Percentiles rank a stretch among this genome's conserved stretches.
phyloP scores from a whole-genome alignment of 2,797 vertebrate species.

The Gambusia yucatana region DNA sequence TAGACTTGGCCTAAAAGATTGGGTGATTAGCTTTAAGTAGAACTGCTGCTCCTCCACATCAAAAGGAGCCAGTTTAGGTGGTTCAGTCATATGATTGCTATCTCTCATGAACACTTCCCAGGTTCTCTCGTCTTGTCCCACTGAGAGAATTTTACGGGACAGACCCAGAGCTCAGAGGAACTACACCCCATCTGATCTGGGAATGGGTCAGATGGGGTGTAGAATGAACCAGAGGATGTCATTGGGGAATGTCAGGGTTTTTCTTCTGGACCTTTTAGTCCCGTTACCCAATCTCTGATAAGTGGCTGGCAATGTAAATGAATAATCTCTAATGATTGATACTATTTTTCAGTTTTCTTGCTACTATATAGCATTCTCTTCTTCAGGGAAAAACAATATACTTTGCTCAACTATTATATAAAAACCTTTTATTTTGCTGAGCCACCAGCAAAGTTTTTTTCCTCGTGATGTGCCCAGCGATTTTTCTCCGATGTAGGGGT shows the following conservation, averaged over 20 bases:
- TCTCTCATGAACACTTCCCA: background rate
- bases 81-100: background rate
- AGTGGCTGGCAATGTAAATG: background rate
- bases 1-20: background rate
- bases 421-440: background rate
- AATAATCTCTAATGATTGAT: background rate
- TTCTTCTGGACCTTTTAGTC: background rate
- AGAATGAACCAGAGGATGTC: background rate
- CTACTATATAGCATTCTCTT: background rate
- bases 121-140: background rate
- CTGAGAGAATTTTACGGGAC: background rate
- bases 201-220: no score
- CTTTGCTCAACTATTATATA: background rate
- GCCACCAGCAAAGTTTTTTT: background rate
- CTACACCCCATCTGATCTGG: background rate
- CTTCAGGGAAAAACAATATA: background rate
- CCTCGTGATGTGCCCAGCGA: background rate
- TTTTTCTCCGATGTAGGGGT: background rate
- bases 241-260: background rate
- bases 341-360: background rate
- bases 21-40: background rate
- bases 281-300: background rate
- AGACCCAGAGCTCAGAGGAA: background rate
- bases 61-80: constrained; percentile 1
- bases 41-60: background rate